Percentiles rank a stretch among this genome's conserved stretches.
Evolutionary conservation across 2,113 vertebrate genomes (phyloP).

Genomic region (Strix uralensis): DNA sequence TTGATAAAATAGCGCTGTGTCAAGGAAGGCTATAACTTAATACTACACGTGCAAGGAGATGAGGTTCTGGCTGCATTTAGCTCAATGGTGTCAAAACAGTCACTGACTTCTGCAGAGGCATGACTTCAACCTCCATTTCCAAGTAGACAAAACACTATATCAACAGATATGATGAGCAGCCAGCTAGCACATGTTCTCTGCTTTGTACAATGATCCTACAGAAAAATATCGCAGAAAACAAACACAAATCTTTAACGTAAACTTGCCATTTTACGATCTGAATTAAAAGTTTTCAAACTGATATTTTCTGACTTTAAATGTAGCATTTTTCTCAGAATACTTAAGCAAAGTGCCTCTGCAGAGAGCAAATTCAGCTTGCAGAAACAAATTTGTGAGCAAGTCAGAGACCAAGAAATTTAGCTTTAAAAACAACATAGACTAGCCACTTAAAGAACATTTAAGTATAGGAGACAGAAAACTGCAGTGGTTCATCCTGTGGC

Average conservation of each 20-base stretch:
- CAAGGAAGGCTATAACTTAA: not conserved
- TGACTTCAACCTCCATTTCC: not conserved
- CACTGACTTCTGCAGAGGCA: not conserved
- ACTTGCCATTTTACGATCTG: not conserved
- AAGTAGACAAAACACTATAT: not conserved
- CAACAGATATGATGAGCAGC: not conserved
- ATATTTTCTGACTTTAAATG: not conserved
- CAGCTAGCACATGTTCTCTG: not conserved
- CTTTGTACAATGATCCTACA: not conserved
- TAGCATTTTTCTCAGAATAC: not conserved
- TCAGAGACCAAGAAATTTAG: not conserved
- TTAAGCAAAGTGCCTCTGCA: not conserved
- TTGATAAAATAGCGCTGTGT: no score
- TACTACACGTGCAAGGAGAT: not conserved
- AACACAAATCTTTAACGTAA: not conserved
- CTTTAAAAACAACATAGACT: not conserved
- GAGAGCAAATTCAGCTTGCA: not conserved
- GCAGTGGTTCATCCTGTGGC: accelerated
- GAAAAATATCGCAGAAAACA: not conserved
- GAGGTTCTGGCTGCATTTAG: not conserved
- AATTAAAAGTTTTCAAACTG: not conserved
- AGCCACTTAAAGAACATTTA: not conserved
- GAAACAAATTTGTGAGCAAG: not conserved
- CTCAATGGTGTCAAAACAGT: not conserved
- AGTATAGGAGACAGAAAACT: not conserved